Percentiles rank a stretch among this genome's conserved stretches.
phyloP scores from a whole-genome alignment of 2,797 vertebrate genomes.

The Cephalopachus bancanus region DNA sequence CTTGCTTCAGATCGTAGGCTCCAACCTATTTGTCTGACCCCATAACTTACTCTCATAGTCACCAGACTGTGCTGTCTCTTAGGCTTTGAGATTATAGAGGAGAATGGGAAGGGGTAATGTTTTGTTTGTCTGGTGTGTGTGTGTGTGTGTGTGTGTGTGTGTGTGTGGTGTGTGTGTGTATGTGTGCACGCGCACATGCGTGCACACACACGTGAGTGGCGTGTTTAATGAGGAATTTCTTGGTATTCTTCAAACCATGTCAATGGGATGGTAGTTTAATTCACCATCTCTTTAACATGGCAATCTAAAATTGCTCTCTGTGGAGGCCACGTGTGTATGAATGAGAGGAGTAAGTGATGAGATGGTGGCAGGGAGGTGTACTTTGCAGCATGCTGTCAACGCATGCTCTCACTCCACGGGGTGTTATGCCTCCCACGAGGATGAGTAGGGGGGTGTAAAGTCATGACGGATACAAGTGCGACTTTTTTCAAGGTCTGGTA shows the following conservation, averaged over 20 bases:
- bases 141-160: neutral
- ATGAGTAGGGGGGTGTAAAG: neutral
- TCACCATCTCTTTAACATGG: neutral
- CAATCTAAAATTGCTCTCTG: neutral
- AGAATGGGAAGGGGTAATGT: neutral
- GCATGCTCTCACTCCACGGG: rapidly evolving
- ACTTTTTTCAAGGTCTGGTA: neutral
- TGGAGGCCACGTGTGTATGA: rapidly evolving
- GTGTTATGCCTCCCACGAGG: rapidly evolving
- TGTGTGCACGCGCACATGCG: no score
- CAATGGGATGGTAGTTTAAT: neutral
- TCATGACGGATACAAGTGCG: neutral
- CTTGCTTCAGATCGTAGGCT: neutral
- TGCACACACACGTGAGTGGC: no score
- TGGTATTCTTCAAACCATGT: neutral
- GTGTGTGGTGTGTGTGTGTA: no score
- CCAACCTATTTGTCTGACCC: neutral
- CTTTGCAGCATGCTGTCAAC: rapidly evolving
- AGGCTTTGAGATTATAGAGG: neutral
- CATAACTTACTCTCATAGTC: rapidly evolving
- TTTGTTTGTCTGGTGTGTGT: rapidly evolving
- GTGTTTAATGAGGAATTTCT: neutral
- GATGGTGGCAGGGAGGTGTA: neutral
- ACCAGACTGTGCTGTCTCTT: no score
- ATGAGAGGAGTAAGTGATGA: no score